Conservation (phyloP, 2,888 invertebrate species). For the Ommatoiulus sabulosus region DNA sequence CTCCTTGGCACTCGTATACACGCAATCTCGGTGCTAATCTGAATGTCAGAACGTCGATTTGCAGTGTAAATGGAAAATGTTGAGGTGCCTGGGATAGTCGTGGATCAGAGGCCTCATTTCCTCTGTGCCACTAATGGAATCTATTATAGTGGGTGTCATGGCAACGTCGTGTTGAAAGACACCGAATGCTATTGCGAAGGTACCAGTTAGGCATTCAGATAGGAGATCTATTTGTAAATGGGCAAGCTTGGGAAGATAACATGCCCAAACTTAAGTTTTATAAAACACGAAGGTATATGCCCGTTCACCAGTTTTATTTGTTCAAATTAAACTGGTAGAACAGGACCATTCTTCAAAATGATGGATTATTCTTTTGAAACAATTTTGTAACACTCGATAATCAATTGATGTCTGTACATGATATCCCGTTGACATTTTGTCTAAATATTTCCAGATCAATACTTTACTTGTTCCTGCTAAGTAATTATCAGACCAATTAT, state of each 20-base stretch:
- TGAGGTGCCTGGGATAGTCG: slow-evolving; percentile 47
- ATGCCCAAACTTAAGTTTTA: not conserved
- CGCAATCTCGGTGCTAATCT: slow-evolving; percentile 45
- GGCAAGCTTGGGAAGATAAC: not conserved
- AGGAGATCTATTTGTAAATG: slow-evolving; percentile 14
- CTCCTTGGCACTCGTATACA: not conserved
- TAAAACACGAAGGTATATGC: not conserved
- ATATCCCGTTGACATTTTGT: too few relatives aligned
- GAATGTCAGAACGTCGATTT: slow-evolving; percentile 45
- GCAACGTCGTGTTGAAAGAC: slow-evolving; percentile 50
- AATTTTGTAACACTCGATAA: not conserved
- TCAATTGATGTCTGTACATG: not conserved
- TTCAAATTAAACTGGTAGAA: not conserved
- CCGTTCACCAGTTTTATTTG: not conserved
- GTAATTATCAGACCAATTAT: too few relatives aligned
- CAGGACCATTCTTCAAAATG: not conserved
- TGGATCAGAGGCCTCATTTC: slow-evolving; percentile 56
- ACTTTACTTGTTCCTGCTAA: not conserved
- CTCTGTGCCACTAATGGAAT: slow-evolving; percentile 57
- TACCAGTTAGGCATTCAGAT: not conserved
- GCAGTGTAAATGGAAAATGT: slow-evolving; percentile 32
- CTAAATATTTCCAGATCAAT: not conserved
- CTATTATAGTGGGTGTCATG: slow-evolving; percentile 54
- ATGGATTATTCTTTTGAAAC: not conserved
- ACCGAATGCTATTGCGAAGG: not conserved